Evolutionary conservation across 2,888 invertebrate genomes (phyloP).

Genomic region (Cremastinae sp.): DNA sequence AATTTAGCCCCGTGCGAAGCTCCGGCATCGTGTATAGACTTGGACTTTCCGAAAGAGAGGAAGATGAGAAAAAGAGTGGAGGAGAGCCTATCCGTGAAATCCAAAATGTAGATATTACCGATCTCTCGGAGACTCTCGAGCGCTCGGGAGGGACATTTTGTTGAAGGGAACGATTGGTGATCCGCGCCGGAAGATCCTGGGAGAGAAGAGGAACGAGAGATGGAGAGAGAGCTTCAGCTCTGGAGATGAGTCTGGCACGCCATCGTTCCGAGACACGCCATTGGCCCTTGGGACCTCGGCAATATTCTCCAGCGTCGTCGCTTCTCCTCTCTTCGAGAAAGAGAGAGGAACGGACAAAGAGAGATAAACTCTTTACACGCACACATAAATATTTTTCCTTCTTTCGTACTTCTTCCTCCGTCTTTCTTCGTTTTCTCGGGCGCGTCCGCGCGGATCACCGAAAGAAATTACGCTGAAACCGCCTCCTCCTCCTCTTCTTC

Average conservation of each 20-base stretch:
- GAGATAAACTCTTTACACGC: too few relatives aligned
- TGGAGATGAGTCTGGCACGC: slow-evolving; percentile 61
- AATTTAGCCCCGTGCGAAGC: slow-evolving; percentile 9
- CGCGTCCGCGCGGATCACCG: slow-evolving; percentile 60
- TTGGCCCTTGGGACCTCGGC: slow-evolving; percentile 59
- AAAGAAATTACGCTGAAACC: slow-evolving; percentile 63
- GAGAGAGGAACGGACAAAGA: neutral
- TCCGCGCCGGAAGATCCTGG: slow-evolving; percentile 18
- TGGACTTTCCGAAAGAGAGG: slow-evolving; percentile 23
- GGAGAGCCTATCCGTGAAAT: slow-evolving; percentile 65
- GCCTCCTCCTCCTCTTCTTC: slow-evolving; percentile 39
- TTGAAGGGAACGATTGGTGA: slow-evolving; percentile 44
- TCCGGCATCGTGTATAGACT: slow-evolving; percentile 31
- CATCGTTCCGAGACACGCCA: slow-evolving; percentile 64
- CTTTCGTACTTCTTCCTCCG: slow-evolving; percentile 4
- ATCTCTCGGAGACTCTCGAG: slow-evolving; percentile 49
- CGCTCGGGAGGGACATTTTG: slow-evolving; percentile 58
- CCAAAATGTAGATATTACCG: slow-evolving; percentile 72
- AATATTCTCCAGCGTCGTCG: slow-evolving; percentile 42
- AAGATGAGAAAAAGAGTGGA: slow-evolving; percentile 1
- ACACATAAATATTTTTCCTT: too few relatives aligned
- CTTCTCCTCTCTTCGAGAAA: neutral
- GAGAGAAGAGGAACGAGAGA: neutral
- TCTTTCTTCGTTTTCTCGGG: slow-evolving; percentile 40
- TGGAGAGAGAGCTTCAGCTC: slow-evolving; percentile 18